Evolutionary conservation across 2,113 vertebrate genomes (phyloP), one percentile per base, ranked within the genome.

Genomic region (Panurus biarmicus): DNA sequence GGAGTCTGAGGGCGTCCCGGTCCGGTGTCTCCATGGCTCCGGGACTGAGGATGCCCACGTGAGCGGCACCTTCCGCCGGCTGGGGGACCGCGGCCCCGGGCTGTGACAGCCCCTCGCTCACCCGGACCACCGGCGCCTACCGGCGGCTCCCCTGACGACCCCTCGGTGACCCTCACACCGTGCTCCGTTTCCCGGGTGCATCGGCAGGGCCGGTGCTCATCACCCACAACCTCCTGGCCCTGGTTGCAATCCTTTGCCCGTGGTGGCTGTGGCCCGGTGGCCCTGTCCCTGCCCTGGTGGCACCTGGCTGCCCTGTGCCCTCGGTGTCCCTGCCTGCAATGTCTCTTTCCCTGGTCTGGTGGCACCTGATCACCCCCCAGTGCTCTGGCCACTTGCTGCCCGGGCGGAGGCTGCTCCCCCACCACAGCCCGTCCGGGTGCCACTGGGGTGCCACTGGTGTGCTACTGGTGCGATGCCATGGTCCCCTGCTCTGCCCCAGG

Each of bases 371-470:
- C 22, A 24, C 23, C 5, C 13, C 33, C 3, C 22, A 0, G 36
- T n/a, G 58, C 44, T 35, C 14, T 57, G 44, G 50, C 6, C 29
- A 0, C 24, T 19, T 5, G 11, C 35, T 86, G 36, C 26, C 62
- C 3, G 7, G 53, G 17, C 2, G 0, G 45, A 20, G 70, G 50
- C 33, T 33, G 67, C 42, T 48, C 7, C 4, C 15, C 25, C 11
- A 6, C 11, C 1, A 0, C 35, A 36, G 35, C 50, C 75, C 0
- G 0, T 14, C 21, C 1, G 0, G 16, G 20, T 38, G 62, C 0
- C 53, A 2, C 54, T 17, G 54, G 47, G 44, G 28, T 33, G 60
- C 5, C 38, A 31, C 42, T 48, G 28, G 22, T 7, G 20, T 38
- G 62, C 0, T 45, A 2, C 54, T 17, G 54, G 47, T 33, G 28